phyloP scores from a whole-genome alignment of 1,140 invertebrate genomes.

The Chironomus striatipennis region DNA sequence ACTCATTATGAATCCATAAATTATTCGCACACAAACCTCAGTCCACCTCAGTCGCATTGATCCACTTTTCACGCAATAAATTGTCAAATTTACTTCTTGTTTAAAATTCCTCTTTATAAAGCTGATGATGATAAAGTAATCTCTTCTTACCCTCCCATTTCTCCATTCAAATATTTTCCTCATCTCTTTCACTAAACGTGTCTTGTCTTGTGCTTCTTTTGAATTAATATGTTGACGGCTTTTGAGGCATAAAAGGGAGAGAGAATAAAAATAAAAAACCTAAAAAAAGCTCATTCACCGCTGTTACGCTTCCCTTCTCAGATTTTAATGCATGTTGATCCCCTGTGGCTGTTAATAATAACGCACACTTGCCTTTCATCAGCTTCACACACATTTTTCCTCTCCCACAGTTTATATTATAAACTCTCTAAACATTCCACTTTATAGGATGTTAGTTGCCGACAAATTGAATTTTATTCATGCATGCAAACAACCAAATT shows the following conservation, averaged over 20 bases:
- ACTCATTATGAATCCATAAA: too few relatives aligned
- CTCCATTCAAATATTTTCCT: not conserved
- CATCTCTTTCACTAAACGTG: not conserved
- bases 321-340: not conserved
- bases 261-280: too few relatives aligned
- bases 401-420: not conserved
- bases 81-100: too few relatives aligned
- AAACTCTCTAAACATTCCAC: not conserved
- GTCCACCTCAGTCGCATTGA: too few relatives aligned
- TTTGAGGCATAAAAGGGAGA: not conserved
- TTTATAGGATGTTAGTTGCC: not conserved
- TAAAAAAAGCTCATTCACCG: not conserved
- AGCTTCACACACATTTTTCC: not conserved
- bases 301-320: not conserved
- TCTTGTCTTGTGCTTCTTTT: not conserved
- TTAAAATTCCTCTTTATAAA: too few relatives aligned
- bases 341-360: not conserved
- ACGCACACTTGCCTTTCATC: not conserved
- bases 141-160: not conserved
- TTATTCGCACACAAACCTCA: too few relatives aligned
- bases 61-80: too few relatives aligned
- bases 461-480: conserved; percentile 23
- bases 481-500: conserved; percentile 18
- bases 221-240: not conserved
- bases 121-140: conserved; percentile 7